phyloP scores from a whole-genome alignment of 2,888 invertebrate species.

The Alitta virens region DNA sequence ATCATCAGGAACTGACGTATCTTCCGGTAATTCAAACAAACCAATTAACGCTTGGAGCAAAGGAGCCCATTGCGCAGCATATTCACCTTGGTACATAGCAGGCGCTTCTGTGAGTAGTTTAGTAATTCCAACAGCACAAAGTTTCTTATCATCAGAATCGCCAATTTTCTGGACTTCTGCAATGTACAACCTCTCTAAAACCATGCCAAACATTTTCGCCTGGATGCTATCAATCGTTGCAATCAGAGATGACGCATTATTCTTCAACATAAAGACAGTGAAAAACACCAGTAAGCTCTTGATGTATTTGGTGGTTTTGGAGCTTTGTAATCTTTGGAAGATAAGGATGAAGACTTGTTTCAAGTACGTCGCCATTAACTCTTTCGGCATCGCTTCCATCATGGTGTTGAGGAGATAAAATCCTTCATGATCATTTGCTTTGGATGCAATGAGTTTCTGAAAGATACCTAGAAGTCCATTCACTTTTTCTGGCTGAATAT shows the following conservation, averaged over 20 bases:
- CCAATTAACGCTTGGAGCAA: slow-evolving; percentile 73
- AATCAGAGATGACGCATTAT: slow-evolving; percentile 73
- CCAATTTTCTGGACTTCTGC: slow-evolving; percentile 83
- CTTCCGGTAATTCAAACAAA: slow-evolving; percentile 85
- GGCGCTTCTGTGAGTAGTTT: slow-evolving; percentile 79
- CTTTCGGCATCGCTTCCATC: slow-evolving; percentile 75
- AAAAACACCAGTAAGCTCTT: slow-evolving; percentile 60
- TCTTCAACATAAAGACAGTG: slow-evolving; percentile 36
- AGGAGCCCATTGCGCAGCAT: slow-evolving; percentile 59
- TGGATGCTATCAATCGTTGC: slow-evolving; percentile 83
- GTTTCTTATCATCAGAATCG: slow-evolving; percentile 80
- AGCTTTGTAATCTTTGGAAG: slow-evolving; percentile 88
- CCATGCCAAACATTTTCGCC: slow-evolving; percentile 92
- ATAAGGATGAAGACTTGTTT: slow-evolving; percentile 86
- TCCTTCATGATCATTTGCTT: slow-evolving; percentile 93
- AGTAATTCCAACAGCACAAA: slow-evolving; percentile 85
- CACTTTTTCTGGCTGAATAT: slow-evolving; percentile 61
- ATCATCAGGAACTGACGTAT: slow-evolving; percentile 73
- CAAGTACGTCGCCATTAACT: slow-evolving; percentile 72
- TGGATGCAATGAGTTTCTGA: slow-evolving; percentile 93
- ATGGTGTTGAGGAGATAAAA: slow-evolving; percentile 86
- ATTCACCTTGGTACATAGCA: slow-evolving; percentile 67
- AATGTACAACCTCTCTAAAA: slow-evolving; percentile 83
- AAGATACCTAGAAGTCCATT: slow-evolving; percentile 80
- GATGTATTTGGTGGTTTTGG: slow-evolving; percentile 93